Evolutionary conservation across 2,888 invertebrate species (phyloP), one percentile per base, ranked within the genome.

Genomic region (Drosophila suboccidentalis): DNA sequence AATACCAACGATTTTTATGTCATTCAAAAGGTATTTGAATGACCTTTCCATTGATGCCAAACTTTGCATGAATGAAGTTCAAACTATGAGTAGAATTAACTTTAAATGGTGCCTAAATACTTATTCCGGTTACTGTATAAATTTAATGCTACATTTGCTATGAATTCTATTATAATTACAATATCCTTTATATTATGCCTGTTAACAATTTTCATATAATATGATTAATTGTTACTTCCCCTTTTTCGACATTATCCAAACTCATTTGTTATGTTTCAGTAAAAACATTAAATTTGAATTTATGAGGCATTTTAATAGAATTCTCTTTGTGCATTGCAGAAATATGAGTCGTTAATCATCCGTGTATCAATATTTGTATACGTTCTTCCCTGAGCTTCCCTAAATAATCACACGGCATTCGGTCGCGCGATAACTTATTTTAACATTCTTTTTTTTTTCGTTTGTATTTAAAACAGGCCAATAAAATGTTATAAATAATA

Each of bases 401-500:
- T 3, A 8, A 19, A 10, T 22, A 71, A 61, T 66, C 54, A 38
- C 3, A 17, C 19, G 58, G 51, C 46, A 51, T 50, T 58, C 8
- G 41, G 53, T 44, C 26, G 26, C 26, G 58, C 50, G 78, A 67
- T 78, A 72, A 72, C 38, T 49, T 29, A 51, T 22, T 17, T 63
- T 51, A 34, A 8, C 38, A n/a, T 63, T 32, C 44, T 46, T 9
- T 46, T 9, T 39, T 22, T 62, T 26, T 39, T 44, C 34, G 22
- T 50, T 32, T 26, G 34, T 46, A 58, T 75, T 60, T 78, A 61
- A 71, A 65, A 71, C 64, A 59, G 64, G 49, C 36, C 63, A 66
- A 78, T 84, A 84, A 73, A 78, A 64, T 73, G 68, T 69, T 80
- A 78, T 64, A 65, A 68, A 81, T 72, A 73, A 63, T 68, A 67